Conservation (phyloP, 1,140 invertebrate genomes). For the Drosophila tristis region DNA sequence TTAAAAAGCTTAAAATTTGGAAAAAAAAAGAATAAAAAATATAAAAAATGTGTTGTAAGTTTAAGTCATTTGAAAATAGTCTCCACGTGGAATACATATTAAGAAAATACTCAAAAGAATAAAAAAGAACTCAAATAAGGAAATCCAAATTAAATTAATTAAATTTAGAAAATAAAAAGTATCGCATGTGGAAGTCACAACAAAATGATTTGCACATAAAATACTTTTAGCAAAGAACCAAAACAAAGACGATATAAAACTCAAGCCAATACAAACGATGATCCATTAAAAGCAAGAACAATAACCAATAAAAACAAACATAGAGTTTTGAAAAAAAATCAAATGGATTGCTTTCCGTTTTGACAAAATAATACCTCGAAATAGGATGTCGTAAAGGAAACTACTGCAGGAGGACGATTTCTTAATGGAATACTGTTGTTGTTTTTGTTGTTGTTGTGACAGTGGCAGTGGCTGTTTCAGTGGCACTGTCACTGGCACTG, state of each 20-base stretch:
- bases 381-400: conserved; percentile 84
- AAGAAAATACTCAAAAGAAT: too few relatives aligned
- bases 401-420: conserved; percentile 84
- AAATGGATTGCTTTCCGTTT: conserved; percentile 51
- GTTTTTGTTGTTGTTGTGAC: conserved; percentile 50
- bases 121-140: too few relatives aligned
- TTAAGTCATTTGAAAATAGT: too few relatives aligned
- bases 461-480: conserved; percentile 49
- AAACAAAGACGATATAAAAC: conserved; percentile 5
- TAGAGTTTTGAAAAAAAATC: conserved; percentile 64
- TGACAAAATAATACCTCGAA: conserved; percentile 83
- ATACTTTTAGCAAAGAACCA: not conserved
- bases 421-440: conserved; percentile 80
- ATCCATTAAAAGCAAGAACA: conserved; percentile 21
- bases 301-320: conserved; percentile 54
- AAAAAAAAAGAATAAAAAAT: not conserved
- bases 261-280: conserved; percentile 30
- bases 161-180: too few relatives aligned
- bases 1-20: not conserved
- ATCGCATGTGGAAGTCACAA: too few relatives aligned
- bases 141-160: too few relatives aligned
- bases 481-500: conserved; percentile 39
- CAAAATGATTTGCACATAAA: too few relatives aligned
- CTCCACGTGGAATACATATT: too few relatives aligned
- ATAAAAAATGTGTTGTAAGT: too few relatives aligned